phyloP scores from a whole-genome alignment of 1,140 invertebrate species.

The Mactra quadrangularis region DNA sequence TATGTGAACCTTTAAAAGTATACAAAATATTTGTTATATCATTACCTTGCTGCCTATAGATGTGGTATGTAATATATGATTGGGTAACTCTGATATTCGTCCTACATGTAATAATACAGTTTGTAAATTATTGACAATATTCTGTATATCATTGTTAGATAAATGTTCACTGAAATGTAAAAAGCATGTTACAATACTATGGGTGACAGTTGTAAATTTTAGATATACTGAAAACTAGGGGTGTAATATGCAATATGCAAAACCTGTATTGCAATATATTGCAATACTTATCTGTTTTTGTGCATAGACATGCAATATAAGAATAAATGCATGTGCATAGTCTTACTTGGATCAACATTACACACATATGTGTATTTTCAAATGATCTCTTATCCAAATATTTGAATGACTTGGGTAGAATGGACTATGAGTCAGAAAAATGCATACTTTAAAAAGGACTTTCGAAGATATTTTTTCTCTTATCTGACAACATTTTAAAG shows the following conservation, averaged over 20 bases:
- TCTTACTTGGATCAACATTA: no score
- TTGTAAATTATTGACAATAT: not conserved
- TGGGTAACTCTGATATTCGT: slow-evolving; percentile 21
- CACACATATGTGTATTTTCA: no score
- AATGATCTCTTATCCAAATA: no score
- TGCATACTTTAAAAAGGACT: no score
- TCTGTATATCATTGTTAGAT: not conserved
- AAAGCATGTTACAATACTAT: not conserved
- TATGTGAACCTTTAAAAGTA: not conserved
- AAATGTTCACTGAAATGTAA: not conserved
- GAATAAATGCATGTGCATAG: no score
- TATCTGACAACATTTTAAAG: no score
- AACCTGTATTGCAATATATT: no score
- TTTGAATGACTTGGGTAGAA: no score
- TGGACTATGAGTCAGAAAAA: no score
- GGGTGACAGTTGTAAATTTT: not conserved
- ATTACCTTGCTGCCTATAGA: slow-evolving; percentile 17
- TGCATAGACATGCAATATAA: not conserved
- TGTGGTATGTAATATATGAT: slow-evolving; percentile 20
- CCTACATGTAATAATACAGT: slow-evolving; percentile 14
- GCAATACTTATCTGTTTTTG: not conserved
- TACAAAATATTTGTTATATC: not conserved
- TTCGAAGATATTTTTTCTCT: no score
- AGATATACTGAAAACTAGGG: not conserved
- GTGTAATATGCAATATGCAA: not conserved